Evolutionary conservation across 2,888 invertebrate species (phyloP).

Genomic region (Drosophila cognata): DNA sequence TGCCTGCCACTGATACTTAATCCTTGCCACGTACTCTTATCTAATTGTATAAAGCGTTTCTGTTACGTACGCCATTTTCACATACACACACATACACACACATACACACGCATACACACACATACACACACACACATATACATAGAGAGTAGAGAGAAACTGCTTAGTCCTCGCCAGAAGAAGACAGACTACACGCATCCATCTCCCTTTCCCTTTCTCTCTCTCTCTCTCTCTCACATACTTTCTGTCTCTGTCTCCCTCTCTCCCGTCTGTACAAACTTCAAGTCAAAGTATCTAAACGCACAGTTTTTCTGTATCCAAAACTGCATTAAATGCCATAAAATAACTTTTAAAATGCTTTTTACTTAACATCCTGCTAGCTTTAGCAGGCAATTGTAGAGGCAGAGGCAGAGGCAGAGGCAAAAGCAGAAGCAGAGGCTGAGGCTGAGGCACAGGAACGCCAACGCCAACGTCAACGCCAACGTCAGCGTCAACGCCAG

Average conservation of each 20-base stretch:
- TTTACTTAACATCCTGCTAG: conserved; percentile 77
- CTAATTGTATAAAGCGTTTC: conserved; percentile 80
- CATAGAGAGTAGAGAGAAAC: conserved; percentile 21
- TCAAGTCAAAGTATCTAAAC: conserved; percentile 81
- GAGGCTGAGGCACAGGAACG: conserved; percentile 8
- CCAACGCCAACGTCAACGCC: conserved; percentile 4
- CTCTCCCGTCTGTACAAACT: conserved; percentile 50
- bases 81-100: conserved; percentile 40
- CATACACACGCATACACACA: conserved; percentile 15
- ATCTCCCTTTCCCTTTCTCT: conserved; percentile 2
- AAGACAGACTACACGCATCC: conserved; percentile 28
- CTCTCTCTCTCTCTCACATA: background rate
- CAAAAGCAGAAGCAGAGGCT: conserved; percentile 14
- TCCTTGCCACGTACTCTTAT: conserved; percentile 70
- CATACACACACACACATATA: conserved; percentile 19
- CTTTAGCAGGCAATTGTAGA: conserved; percentile 18
- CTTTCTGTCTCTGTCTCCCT: background rate
- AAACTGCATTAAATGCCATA: conserved; percentile 83
- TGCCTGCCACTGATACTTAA: conserved; percentile 31
- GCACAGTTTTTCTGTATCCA: conserved; percentile 78
- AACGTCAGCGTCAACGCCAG: conserved; percentile 24
- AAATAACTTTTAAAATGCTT: conserved; percentile 83
- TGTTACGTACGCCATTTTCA: conserved; percentile 77
- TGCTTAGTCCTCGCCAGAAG: conserved; percentile 33
- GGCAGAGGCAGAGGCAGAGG: conserved; percentile 10